Evolutionary conservation across 2,888 invertebrate genomes (phyloP), one percentile per base, ranked within the genome.

Genomic region (Coenonympha arcania): DNA sequence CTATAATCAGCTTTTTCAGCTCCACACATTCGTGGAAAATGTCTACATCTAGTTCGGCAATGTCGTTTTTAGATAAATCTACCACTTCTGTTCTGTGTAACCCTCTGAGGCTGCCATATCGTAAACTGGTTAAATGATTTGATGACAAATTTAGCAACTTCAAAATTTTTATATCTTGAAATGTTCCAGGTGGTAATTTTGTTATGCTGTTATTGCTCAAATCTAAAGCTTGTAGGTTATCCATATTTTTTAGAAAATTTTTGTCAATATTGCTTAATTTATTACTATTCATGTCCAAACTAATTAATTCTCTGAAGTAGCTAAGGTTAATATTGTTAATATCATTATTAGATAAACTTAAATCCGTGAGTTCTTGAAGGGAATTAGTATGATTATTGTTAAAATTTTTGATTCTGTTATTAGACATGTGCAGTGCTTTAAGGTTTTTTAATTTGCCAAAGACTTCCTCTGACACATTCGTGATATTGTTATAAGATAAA

Each of bases 1-100:
- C 85, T 31, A 84, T 70, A 44, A 80, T 65, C 16, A 85, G 61
- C 45, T 62, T 73, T 55, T 62, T 73, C 1, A 85, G 61, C 51
- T 76, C 73, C 3, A 54, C 50, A 57, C 84, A 84, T 61, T 82
- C 85, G 39, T 84, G 82, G 44, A 85, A 82, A 16, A 83, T 62
- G 47, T 77, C 68, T 0, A 77, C 73, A 51, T 84, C 82, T 39
- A 85, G 52, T 3, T 64, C 55, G 2, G 55, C 46, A 8, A 85
- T 66, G n/a, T 66, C 62, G 57, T 85, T 85, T 45, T 59, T 70
- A 9, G 85, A 83, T 56, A 85, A 49, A 61, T 85, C 83, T 30
- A 85, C 57, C 2, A 71, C 59, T 62, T 79, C 73, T 0, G 73
- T 75, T 56, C 64, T 73, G 44, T 77, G 68, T 6, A 85, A 62